Evolutionary conservation across 2,797 vertebrate genomes (phyloP), one percentile per base, ranked within the genome.

Genomic region (Denticeps clupeoides): DNA sequence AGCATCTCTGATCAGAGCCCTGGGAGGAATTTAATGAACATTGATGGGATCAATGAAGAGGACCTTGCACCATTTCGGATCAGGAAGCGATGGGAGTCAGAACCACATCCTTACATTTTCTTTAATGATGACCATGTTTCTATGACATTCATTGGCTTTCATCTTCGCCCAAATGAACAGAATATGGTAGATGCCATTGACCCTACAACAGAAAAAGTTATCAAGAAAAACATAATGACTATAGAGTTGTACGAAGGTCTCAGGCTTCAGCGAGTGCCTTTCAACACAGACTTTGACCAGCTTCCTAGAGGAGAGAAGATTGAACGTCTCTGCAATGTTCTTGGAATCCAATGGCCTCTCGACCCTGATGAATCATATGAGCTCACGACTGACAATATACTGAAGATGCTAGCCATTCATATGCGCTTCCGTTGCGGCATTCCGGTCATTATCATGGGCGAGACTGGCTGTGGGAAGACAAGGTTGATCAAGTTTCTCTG

Each of bases 401-500:
- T 88, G 1, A 88, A 89, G 50, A 82, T 89, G 5, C 37, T 88
- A 32, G 86, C 86, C 7, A 81, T 88, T 1, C 82, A 87, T 52
- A 85, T 89, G 80, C 64, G 87, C 0, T 84, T 89, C 72, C 72
- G 85, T 0, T 89, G 83, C 18, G 69, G 79, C 42, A 89, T 89
- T 56, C 87, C 87, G 0, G 87, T 89, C 0, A 67, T 89, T 29
- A 70, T 89, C 60, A 87, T 89, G 87, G 87, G 87, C 16, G 87
- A 89, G 63, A 89, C 87, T 0, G 87, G 87, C 59, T 89, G 86
- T 4, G 87, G 86, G 28, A 89, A 88, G 44, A 88, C 85, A 9
- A 74, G 84, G 4, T 77, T 88, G n/a, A 71, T 88, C 10, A 77
- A 67, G 22, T 88, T 83, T 28, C 69, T 89, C 18, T 87, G 85